phyloP scores from a whole-genome alignment of 2,888 invertebrate genomes.

The Perdita meconis region DNA sequence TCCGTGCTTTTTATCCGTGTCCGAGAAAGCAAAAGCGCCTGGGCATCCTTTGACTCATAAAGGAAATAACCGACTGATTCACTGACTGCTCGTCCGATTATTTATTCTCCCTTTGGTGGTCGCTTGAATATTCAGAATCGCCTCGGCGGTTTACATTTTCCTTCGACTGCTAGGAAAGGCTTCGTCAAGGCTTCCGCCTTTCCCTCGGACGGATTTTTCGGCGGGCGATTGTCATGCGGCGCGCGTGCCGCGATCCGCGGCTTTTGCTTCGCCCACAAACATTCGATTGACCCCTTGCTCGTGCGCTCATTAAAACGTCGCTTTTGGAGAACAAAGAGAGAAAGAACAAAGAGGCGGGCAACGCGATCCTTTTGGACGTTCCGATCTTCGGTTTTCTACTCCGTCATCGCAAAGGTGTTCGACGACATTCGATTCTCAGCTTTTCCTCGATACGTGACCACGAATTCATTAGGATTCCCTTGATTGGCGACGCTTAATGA shows the following conservation, averaged over 20 bases:
- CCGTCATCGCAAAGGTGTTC: conserved; percentile 28
- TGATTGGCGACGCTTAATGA: neutral
- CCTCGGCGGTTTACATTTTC: conserved; percentile 28
- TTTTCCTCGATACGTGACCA: conserved; percentile 42
- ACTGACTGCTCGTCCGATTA: conserved; percentile 33
- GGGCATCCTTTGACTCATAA: conserved; percentile 34
- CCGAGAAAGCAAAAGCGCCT: conserved; percentile 28
- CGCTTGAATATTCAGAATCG: conserved; percentile 51
- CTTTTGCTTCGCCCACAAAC: conserved; percentile 66
- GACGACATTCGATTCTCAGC: conserved; percentile 12
- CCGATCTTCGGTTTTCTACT: conserved; percentile 44
- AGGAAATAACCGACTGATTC: conserved; percentile 48
- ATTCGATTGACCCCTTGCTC: conserved; percentile 70
- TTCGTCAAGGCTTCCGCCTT: conserved; percentile 63
- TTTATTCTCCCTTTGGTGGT: conserved; percentile 46
- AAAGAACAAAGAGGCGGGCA: conserved; percentile 61
- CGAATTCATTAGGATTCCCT: neutral
- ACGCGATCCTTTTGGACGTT: conserved; percentile 45
- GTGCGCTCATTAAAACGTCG: conserved; percentile 68
- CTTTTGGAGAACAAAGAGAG: conserved; percentile 59
- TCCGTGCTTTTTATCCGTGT: conserved; percentile 49
- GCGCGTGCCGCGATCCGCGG: conserved; percentile 40
- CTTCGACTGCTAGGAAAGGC: neutral
- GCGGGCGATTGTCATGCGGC: conserved; percentile 54
- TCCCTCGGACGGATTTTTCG: conserved; percentile 60